Evolutionary conservation across 2,113 vertebrate genomes (phyloP).

Genomic region (Salminus brasiliensis): DNA sequence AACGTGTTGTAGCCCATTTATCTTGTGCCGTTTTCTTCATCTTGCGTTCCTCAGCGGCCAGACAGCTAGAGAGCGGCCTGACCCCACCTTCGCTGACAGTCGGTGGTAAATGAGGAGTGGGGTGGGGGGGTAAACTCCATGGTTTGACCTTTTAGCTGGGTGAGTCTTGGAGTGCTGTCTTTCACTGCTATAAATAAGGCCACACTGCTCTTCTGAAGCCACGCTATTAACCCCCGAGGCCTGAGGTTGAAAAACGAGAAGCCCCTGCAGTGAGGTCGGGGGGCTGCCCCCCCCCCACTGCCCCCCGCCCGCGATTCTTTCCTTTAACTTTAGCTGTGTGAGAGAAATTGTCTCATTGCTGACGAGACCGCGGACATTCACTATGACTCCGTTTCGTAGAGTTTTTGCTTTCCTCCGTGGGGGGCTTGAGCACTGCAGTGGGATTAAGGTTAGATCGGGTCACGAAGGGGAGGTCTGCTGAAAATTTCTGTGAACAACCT

Average conservation of each 20-base stretch:
- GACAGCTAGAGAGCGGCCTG: neutral
- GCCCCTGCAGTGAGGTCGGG: neutral
- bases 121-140: neutral
- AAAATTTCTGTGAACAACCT: neutral
- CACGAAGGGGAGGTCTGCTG: neutral
- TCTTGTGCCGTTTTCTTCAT: neutral
- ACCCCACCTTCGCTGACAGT: neutral
- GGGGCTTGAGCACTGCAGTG: neutral
- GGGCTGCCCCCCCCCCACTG: neutral
- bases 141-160: conserved; percentile 35
- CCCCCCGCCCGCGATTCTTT: neutral
- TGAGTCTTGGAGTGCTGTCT: neutral
- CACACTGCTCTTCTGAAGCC: neutral
- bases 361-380: neutral
- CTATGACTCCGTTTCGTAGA: conserved; percentile 34
- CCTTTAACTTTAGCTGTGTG: conserved; percentile 23
- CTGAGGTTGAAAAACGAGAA: neutral
- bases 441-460: neutral
- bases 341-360: conserved; percentile 19
- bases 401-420: neutral
- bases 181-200: conserved; percentile 35
- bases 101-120: conserved; percentile 11
- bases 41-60: conserved; percentile 6
- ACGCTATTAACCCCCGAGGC: neutral
- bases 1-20: neutral